phyloP scores from a whole-genome alignment of 1,140 invertebrate genomes.

The Drosophila aff. region DNA sequence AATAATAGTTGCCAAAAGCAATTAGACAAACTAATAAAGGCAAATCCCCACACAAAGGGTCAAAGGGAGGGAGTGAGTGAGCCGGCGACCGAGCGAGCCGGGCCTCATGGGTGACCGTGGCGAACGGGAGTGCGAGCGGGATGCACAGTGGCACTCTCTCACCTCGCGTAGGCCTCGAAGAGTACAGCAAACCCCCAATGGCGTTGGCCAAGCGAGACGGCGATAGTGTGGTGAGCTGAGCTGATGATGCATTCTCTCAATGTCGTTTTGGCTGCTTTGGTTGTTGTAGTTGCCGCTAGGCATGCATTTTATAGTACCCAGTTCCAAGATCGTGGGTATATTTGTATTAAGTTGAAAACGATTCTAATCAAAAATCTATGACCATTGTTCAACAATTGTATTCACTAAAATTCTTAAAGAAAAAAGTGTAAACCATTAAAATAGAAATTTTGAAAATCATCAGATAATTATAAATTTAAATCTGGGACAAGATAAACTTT shows the following conservation, averaged over 20 bases:
- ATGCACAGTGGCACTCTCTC: conserved; percentile 29
- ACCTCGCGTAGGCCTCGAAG: conserved; percentile 65
- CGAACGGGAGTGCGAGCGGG: conserved; percentile 27
- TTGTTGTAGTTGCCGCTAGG: conserved; percentile 13
- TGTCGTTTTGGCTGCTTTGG: conserved; percentile 15
- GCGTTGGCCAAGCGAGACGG: conserved; percentile 71
- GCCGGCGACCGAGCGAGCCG: conserved; percentile 9
- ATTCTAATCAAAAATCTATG: background rate
- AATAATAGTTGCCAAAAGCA: conserved; percentile 83
- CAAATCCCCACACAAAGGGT: conserved; percentile 66
- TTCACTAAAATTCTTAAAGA: accelerated
- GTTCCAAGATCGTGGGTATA: background rate
- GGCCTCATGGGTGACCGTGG: conserved; percentile 24
- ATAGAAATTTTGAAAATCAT: too few relatives aligned
- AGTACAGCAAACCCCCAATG: conserved; percentile 71
- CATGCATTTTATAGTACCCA: conserved; percentile 23
- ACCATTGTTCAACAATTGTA: background rate
- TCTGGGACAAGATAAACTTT: too few relatives aligned
- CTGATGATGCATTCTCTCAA: conserved; percentile 33
- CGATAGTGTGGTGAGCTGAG: conserved; percentile 38
- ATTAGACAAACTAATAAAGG: conserved; percentile 83
- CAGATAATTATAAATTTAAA: too few relatives aligned
- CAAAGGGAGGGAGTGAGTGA: conserved; percentile 9
- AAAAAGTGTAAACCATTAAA: too few relatives aligned
- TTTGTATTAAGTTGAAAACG: background rate